These are phyloP conservation scores for Agriopis leucophaearia DNA, from an alignment of 2,888 invertebrate genomes.

Conservation along the genomic window DNA sequence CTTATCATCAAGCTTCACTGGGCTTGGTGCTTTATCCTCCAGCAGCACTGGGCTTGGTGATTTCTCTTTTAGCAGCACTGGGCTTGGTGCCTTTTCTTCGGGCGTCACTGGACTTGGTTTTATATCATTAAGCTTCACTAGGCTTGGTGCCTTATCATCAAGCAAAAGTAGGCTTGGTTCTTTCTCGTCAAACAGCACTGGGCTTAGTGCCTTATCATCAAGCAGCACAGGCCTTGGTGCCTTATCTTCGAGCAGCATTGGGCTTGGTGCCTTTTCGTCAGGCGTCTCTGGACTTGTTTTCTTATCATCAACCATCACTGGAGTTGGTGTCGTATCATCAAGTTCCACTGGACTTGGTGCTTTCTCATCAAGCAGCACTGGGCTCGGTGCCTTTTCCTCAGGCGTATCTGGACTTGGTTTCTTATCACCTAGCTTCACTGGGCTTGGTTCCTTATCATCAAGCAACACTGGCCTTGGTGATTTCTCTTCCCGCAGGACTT, in stretches of 20 bases:
- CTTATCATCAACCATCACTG: constrained; percentile 12
- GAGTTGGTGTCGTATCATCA: constrained; percentile 8
- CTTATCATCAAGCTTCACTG: not conserved
- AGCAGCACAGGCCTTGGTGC: constrained; percentile 22
- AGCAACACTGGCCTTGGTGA: constrained; percentile 14
- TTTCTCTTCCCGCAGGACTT: constrained; percentile 31
- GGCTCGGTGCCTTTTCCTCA: not conserved
- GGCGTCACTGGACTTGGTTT: not conserved
- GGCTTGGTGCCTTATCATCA: not conserved
- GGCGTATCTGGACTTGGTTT: not conserved
- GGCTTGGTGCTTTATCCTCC: constrained; percentile 34
- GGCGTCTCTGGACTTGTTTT: not conserved
- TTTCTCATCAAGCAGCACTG: constrained; percentile 23
- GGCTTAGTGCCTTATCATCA: not conserved
- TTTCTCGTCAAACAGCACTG: not conserved
- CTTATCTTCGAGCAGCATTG: constrained; percentile 23
- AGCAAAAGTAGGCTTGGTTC: not conserved
- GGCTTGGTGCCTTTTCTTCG: constrained; percentile 16
- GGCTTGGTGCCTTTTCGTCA: constrained; percentile 21
- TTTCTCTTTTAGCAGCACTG: constrained; percentile 28
- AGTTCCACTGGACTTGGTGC: constrained; percentile 20
- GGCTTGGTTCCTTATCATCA: constrained; percentile 1
- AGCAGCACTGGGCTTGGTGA: constrained; percentile 1
- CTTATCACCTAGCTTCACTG: not conserved
- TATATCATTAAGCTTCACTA: constrained; percentile 10